Base-by-base conservation (phyloP, 1,140 invertebrate species). In the Asobara japonica region DNA sequence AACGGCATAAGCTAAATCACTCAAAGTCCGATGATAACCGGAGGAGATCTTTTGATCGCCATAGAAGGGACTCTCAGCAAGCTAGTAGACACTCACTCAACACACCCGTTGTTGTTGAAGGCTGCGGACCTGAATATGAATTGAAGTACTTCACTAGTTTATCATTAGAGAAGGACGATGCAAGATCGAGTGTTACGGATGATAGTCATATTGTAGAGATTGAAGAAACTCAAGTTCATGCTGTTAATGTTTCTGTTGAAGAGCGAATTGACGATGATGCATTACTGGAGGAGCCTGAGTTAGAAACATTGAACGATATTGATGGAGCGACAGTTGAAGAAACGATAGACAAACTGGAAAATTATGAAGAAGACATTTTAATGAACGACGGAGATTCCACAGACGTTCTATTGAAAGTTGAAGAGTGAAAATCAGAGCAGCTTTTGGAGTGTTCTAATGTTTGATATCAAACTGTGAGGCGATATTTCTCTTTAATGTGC, bases 1-100 rank as follows among this genome's bases (percentile, higher is more conserved):
- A 83, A 33, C 68, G 48, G 29, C 78, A 82, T 7, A 87, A 85
- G 8, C 77, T 87, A 1, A 79, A 83, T 69, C 84, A 87, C 65
- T 87, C 85, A 4, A 81, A 81, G 29, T 88, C 86, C 0, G 86
- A 88, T 60, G 86, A 87, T 38, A 83, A 83, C 51, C 84, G 82
- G 65, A 74, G 83, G 3, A 74, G 80, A 25, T 88, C 85, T 0
- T 87, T 88, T 61, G 85, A 87, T 31, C 80, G 75, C 45, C 79
- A 85, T n/a, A 72, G 72, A 1, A 78, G 78, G 5, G 85, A 87
- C 10, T 77, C 80, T 8, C 70, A 72, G 0, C 82, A 85, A 36
- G 78, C 79, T 7, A 87, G 86, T 65, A 77, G 85, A 27, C 79
- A 82, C 64, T 87, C 86, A 0, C 61, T 87, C 4, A 87, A 86